phyloP scores from a whole-genome alignment of 2,888 invertebrate genomes.

The Andrena minutula region DNA sequence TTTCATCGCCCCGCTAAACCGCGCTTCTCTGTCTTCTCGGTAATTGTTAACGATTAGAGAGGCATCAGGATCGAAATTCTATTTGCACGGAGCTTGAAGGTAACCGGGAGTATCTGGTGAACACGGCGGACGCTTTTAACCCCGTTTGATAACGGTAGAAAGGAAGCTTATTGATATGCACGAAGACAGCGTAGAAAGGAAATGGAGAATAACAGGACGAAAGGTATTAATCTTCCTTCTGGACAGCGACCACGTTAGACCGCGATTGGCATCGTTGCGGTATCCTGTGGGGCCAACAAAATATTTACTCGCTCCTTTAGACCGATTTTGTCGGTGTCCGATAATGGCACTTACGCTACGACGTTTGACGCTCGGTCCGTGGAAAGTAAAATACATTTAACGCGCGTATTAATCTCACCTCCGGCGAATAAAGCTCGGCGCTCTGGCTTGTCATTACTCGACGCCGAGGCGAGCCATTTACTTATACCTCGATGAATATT shows the following conservation, averaged over 20 bases:
- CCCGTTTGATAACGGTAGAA: background rate
- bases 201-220: constrained; percentile 30
- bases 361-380: background rate
- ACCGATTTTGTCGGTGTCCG: constrained; percentile 1
- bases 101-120: background rate
- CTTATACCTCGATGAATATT: constrained; percentile 20
- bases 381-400: background rate
- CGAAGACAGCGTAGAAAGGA: background rate
- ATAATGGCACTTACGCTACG: background rate
- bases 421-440: background rate
- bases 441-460: constrained; percentile 4
- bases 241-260: constrained; percentile 13
- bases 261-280: constrained; percentile 3
- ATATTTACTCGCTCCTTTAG: constrained; percentile 7
- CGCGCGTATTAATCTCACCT: background rate
- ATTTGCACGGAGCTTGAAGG: background rate
- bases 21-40: too few species aligned
- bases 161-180: background rate
- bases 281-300: constrained; percentile 31
- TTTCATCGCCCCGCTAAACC: background rate
- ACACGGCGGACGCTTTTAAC: background rate
- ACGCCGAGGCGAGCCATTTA: background rate
- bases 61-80: too few species aligned
- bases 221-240: background rate
- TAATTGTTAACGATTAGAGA: too few species aligned